Conservation (phyloP, 2,797 vertebrate genomes). For the Cynodonichthys magdalenae region DNA sequence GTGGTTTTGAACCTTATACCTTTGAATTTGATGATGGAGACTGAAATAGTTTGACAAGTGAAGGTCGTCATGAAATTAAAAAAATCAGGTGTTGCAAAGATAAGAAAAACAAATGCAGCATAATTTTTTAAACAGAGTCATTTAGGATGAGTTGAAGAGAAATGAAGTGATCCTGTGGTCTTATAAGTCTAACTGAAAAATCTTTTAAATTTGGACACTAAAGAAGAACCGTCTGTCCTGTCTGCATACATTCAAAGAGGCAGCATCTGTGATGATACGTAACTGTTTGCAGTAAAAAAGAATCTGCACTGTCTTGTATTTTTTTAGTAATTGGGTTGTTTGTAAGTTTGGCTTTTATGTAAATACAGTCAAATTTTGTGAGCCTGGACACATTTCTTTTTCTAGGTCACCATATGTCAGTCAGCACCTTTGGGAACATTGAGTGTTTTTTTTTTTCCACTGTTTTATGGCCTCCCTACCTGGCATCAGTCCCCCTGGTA, state of each 20-base stretch:
- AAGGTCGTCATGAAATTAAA: neutral
- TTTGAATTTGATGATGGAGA: neutral
- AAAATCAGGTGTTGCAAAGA: neutral
- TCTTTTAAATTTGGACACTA: neutral
- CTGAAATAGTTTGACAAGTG: neutral
- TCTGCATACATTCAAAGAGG: neutral
- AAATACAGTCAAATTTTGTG: slow-evolving; percentile 7
- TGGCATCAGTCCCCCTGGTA: slow-evolving; percentile 11
- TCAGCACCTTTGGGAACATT: slow-evolving; percentile 26
- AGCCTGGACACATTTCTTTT: slow-evolving; percentile 21
- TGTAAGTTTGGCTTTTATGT: slow-evolving; percentile 16
- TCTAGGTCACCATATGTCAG: slow-evolving; percentile 55
- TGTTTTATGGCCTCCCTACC: slow-evolving; percentile 9
- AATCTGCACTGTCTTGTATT: neutral
- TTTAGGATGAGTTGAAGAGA: neutral
- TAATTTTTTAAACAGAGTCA: neutral
- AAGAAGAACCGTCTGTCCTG: slow-evolving; percentile 1
- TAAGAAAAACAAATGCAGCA: neutral
- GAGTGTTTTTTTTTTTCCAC: slow-evolving; percentile 22
- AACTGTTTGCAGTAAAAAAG: neutral
- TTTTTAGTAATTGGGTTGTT: neutral
- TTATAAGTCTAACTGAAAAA: neutral
- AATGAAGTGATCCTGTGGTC: neutral
- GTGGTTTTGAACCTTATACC: neutral
- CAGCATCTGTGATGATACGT: neutral